Conservation (phyloP, 2,113 vertebrate genomes). For the Argyrosomus japonicus region DNA sequence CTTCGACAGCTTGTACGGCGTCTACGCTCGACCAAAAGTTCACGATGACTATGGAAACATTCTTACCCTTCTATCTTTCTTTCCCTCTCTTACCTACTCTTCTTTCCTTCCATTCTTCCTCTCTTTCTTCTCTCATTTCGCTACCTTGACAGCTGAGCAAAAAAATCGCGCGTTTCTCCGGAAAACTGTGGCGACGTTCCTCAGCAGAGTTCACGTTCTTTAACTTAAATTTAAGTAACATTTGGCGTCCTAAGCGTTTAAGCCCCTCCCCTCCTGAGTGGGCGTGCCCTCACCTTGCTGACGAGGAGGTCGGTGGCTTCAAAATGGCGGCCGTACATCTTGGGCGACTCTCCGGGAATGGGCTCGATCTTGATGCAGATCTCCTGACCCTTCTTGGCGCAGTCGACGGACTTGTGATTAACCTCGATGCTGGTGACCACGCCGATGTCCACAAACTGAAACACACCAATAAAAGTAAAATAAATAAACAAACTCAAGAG, state of each 20-base stretch:
- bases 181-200: background rate
- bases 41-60: background rate
- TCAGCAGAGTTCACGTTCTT: background rate
- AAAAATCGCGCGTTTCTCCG: background rate
- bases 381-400: constrained; percentile 97
- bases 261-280: too few species aligned
- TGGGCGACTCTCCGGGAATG: constrained; percentile 97
- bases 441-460: constrained; percentile 96
- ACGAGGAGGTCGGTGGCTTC: constrained; percentile 96
- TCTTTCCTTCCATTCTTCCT: too few species aligned
- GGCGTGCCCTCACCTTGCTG: constrained; percentile 88
- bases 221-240: background rate
- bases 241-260: too few species aligned
- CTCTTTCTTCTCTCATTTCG: too few species aligned
- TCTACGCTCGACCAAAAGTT: too few species aligned
- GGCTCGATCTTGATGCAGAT: constrained; percentile 98
- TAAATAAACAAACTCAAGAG: background rate
- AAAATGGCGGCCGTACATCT: constrained; percentile 98
- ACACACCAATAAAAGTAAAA: background rate
- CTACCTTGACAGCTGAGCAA: background rate
- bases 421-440: constrained; percentile 97
- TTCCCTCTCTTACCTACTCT: background rate
- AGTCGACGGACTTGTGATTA: constrained; percentile 95
- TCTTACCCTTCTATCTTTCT: background rate
- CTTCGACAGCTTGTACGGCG: too few species aligned